Base-by-base conservation (phyloP, 2,113 vertebrate genomes). In the Myrmecobius fasciatus region DNA sequence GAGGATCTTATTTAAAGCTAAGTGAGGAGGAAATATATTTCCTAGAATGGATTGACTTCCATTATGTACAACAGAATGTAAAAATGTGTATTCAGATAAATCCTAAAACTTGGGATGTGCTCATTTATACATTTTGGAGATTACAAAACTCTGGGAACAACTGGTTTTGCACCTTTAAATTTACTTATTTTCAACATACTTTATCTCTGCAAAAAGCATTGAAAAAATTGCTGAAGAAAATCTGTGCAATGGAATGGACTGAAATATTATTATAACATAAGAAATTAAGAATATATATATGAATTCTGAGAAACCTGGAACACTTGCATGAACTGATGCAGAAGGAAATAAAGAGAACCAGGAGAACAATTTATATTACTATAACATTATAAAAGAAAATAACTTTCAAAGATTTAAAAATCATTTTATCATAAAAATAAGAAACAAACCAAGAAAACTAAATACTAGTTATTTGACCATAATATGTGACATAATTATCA, bases 21-120 rank as follows among this genome's bases (percentile, higher is more conserved):
- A 97, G 60, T 54, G 36, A 91, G 94, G 91, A 95, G 67, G 93
- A 95, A 94, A 95, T 31, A 8, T 95, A 94, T 94, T 92, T 89
- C 67, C n/a, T 52, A 93, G 54, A 52, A 91, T 91, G 46, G 26
- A 28, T 43, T 47, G 91, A 51, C 52, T 31, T 94, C 60, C 52
- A 67, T 11, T 93, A 54, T 49, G 91, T 14, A 89, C 91, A 56
- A 83, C 8, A 83, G 67, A 91, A 54, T 0, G 95, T 89, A 53
- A 94, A 92, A 88, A 31, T 83, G 14, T 92, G 25, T 54, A 67
- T 91, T 93, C 51, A 92, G 93, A 56, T 92, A 92, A 95, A 52
- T 52, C 53, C 94, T 89, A 47, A 95, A 96, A 91, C 1, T 91
- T 88, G 89, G 91, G 89, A 92, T 25, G 53, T 54, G 22, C 49